A percentile compares a stretch with the other conserved stretches of the same genome.
Evolutionary conservation across 2,888 invertebrate genomes (phyloP).

Genomic region (Tipula unca): DNA sequence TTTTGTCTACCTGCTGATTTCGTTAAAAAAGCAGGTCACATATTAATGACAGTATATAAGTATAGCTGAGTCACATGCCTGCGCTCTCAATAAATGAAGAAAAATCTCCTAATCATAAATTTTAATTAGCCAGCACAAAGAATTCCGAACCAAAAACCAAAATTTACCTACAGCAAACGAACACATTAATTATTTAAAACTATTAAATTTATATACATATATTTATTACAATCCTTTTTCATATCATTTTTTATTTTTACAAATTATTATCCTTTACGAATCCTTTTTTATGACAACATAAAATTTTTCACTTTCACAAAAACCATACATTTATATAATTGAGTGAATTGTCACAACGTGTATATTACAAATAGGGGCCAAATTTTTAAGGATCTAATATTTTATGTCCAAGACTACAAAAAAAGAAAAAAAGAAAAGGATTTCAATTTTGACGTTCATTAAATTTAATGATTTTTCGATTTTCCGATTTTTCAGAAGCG

Average conservation of each 20-base stretch:
- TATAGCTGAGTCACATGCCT: background rate
- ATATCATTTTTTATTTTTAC: background rate
- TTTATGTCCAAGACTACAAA: background rate
- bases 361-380: background rate
- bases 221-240: background rate
- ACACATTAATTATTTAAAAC: slow-evolving; percentile 1
- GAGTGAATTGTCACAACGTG: background rate
- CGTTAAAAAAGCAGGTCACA: too few species aligned
- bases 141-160: background rate
- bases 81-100: too few species aligned
- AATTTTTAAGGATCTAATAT: background rate
- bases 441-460: background rate
- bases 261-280: background rate
- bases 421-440: background rate
- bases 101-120: background rate
- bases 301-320: slow-evolving; percentile 3
- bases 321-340: too few species aligned
- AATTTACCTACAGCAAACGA: background rate
- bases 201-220: background rate
- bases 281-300: background rate
- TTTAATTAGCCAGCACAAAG: background rate
- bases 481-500: background rate
- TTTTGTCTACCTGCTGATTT: too few species aligned
- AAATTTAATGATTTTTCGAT: background rate
- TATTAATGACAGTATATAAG: too few species aligned